These are phyloP conservation scores for Lasiommata megera DNA, from an alignment of 2,888 invertebrate species.

Conservation along the genomic window DNA sequence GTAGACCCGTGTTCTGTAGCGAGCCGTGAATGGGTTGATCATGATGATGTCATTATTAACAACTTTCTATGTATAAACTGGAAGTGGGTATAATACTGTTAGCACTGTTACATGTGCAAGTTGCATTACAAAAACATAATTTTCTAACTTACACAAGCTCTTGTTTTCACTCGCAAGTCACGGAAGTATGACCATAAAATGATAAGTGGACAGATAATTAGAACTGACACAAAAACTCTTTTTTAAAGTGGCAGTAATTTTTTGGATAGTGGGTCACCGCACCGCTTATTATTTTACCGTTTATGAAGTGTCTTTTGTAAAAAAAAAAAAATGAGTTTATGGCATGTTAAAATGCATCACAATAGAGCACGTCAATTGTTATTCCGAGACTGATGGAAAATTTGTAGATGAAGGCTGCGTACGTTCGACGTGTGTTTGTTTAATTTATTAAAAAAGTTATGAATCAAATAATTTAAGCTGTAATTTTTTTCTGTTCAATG, in stretches of 20 bases:
- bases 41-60: too few species aligned
- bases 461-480: too few species aligned
- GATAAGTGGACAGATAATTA: conserved; percentile 34
- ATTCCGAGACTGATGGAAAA: conserved; percentile 5
- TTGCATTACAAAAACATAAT: conserved; percentile 15
- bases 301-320: conserved; percentile 45
- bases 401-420: neutral
- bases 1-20: too few species aligned
- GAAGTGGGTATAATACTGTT: too few species aligned
- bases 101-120: neutral
- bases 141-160: conserved; percentile 9
- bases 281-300: conserved; percentile 44
- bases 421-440: too few species aligned
- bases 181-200: conserved; percentile 24
- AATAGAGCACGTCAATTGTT: conserved; percentile 50
- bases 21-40: too few species aligned
- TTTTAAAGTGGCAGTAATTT: conserved; percentile 50
- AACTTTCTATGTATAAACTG: too few species aligned
- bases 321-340: conserved; percentile 39
- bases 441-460: too few species aligned
- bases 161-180: conserved; percentile 14
- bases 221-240: conserved; percentile 44
- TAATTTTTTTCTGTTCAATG: too few species aligned
- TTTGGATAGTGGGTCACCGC: conserved; percentile 48
- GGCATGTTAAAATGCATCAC: conserved; percentile 44